These are phyloP conservation scores for Troilus luridus DNA, from an alignment of 2,888 invertebrate genomes.

Conservation along the genomic window DNA sequence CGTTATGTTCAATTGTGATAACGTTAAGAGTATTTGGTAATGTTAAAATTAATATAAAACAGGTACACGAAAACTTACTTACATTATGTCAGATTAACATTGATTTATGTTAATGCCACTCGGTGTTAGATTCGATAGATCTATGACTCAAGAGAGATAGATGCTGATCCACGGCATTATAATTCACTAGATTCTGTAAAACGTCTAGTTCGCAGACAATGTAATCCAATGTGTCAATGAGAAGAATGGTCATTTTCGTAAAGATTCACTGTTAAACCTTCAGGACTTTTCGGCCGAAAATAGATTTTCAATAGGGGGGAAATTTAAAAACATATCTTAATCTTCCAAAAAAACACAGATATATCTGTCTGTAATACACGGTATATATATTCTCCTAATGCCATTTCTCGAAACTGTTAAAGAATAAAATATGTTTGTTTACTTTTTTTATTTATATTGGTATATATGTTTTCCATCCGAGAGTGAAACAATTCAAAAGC, in stretches of 20 bases:
- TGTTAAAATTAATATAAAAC: not conserved
- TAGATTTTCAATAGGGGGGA: not conserved
- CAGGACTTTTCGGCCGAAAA: not conserved
- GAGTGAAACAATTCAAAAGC: constrained; percentile 33
- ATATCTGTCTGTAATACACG: constrained; percentile 37
- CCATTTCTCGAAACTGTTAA: not conserved
- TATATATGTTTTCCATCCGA: not conserved
- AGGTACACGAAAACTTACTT: not conserved
- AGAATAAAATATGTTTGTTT: constrained; percentile 14
- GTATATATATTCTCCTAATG: not conserved
- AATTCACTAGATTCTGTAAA: not conserved
- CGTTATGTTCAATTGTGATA: not conserved
- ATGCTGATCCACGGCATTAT: not conserved
- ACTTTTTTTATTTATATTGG: not conserved
- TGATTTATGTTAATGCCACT: not conserved
- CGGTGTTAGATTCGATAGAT: not conserved
- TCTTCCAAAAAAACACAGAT: not conserved
- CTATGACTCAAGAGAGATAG: not conserved
- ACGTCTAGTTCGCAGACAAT: not conserved
- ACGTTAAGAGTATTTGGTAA: not conserved
- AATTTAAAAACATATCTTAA: not conserved
- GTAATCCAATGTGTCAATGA: not conserved
- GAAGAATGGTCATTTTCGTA: not conserved
- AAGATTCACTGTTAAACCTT: not conserved
- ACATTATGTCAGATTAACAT: not conserved